Conservation (phyloP, 2,113 vertebrate genomes). For the Motacilla alba region DNA sequence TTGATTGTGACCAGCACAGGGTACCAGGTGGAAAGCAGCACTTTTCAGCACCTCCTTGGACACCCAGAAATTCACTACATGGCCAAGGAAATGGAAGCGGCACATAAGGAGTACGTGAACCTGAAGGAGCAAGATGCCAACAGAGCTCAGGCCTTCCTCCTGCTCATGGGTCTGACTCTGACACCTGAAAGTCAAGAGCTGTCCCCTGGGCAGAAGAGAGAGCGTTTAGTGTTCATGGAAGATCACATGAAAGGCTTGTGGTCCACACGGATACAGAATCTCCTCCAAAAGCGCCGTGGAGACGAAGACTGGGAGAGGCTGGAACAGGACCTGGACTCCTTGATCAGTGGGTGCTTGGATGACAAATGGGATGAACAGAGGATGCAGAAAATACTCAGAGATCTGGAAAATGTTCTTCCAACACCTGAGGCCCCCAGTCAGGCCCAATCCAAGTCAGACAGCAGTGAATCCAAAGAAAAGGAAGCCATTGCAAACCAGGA, state of each 20-base stretch:
- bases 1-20: too few relatives aligned
- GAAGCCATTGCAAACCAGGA: background rate
- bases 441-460: background rate
- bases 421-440: background rate
- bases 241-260: background rate
- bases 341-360: background rate
- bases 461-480: background rate
- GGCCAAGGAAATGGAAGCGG: background rate
- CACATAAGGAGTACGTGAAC: slow-evolving; percentile 3
- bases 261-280: background rate
- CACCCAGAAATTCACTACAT: slow-evolving; percentile 53
- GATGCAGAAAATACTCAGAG: background rate
- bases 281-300: background rate
- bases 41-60: slow-evolving; percentile 50
- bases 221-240: slow-evolving; percentile 40
- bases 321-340: slow-evolving; percentile 27
- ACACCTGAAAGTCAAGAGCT: background rate
- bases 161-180: slow-evolving; percentile 46
- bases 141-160: slow-evolving; percentile 62
- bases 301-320: slow-evolving; percentile 17
- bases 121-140: slow-evolving; percentile 31
- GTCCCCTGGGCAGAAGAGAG: slow-evolving; percentile 35
- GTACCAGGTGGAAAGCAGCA: slow-evolving; percentile 41
- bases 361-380: background rate
- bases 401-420: slow-evolving; percentile 17